Percentiles rank a stretch among this genome's conserved stretches.
These are phyloP conservation scores for Cotesia typhae DNA, from an alignment of 1,140 invertebrate species.

Conservation along the genomic window DNA sequence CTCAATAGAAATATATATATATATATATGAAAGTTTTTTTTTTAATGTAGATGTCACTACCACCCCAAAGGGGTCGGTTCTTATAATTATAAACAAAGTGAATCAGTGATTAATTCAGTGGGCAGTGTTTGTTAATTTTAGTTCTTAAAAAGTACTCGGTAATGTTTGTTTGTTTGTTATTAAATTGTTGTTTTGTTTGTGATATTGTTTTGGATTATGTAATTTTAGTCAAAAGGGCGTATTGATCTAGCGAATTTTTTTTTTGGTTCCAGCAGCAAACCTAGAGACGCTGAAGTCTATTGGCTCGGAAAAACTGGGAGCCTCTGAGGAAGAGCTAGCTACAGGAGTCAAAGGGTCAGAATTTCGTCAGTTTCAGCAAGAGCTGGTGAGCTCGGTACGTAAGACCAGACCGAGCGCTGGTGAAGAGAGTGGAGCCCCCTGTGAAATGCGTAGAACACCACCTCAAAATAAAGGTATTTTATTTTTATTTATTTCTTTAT, in stretches of 20 bases:
- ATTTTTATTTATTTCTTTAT: slow-evolving; percentile 6
- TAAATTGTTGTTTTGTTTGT: too few species aligned
- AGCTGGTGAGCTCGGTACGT: slow-evolving; percentile 40
- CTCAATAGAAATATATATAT: too few species aligned
- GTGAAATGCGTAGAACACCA: slow-evolving; percentile 65
- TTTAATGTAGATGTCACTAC: slow-evolving; percentile 6
- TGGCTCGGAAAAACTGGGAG: too few species aligned
- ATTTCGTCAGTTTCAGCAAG: slow-evolving; percentile 1
- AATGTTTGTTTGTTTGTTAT: too few species aligned
- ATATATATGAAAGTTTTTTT: slow-evolving; percentile 6
- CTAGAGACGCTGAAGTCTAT: background rate
- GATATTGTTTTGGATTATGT: too few species aligned
- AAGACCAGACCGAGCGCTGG: slow-evolving; percentile 42
- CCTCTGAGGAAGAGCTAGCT: slow-evolving; percentile 25
- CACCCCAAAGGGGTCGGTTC: background rate
- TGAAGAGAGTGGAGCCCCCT: slow-evolving; percentile 56
- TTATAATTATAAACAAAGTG: too few species aligned
- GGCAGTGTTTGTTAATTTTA: too few species aligned
- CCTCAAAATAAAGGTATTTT: slow-evolving; percentile 62
- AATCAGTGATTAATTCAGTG: too few species aligned
- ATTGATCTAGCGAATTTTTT: too few species aligned
- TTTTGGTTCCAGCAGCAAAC: too few species aligned
- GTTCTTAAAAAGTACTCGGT: too few species aligned
- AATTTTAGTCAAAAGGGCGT: too few species aligned
- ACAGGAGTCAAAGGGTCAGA: slow-evolving; percentile 31